Evolutionary conservation across 2,888 invertebrate species (phyloP), one percentile per base, ranked within the genome.

Genomic region (Scaptomyza flava): DNA sequence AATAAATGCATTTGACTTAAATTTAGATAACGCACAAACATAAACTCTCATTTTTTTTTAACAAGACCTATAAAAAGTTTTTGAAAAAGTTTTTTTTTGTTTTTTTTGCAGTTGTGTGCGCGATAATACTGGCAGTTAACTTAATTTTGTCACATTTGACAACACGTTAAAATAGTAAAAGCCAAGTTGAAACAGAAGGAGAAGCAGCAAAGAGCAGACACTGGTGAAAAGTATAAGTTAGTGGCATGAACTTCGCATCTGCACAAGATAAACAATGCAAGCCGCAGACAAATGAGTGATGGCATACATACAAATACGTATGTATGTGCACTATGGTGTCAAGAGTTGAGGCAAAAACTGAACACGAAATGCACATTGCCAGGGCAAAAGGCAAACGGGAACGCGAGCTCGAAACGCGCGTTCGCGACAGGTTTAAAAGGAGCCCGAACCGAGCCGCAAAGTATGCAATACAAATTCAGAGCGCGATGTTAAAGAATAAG

Each of bases 141-240:
- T 88, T 89, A 81, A 87, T 87, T 89, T 87, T 78, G 86, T 89
- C 87, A 86, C 87, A 87, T 89, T 89, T 87, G 76, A 86, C 88
- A 89, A 81, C 88, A 87, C 87, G 83, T 89, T 87, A 87, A 85
- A 70, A 72, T 81, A 72, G 71, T 43, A 57, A 62, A 45, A 41
- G 58, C 33, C 50, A 30, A 58, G 31, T 46, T 23, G 23, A 23
- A 2, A 20, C 51, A 47, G 23, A 8, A 50, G 23, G 23, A 27
- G 27, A 27, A 27, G 7, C 50, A 30, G 50, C 50, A 68, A 58
- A 34, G 59, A 53, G 50, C 52, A 71, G 61, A 60, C 54, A 45
- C 34, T 45, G 66, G 50, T 45, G 46, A 61, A 67, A 48, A 68
- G 72, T 54, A 17, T 50, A 66, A 76, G 65, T 57, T 69, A 46